These are phyloP conservation scores for Diadegma fenestrale DNA, from an alignment of 2,888 invertebrate species.

Conservation along the genomic window DNA sequence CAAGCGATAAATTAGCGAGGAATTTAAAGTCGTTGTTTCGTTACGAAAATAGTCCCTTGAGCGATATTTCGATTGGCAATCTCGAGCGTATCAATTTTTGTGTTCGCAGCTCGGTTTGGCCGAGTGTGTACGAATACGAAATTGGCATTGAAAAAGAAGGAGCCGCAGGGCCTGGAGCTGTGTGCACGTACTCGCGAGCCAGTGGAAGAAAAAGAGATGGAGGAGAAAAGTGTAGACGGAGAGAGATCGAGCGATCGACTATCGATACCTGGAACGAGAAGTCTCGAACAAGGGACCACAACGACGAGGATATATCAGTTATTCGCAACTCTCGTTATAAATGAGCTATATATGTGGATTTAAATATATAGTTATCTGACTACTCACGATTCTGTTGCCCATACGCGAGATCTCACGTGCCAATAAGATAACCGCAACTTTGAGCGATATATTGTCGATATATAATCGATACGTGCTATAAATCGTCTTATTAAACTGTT, in stretches of 20 bases:
- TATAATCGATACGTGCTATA: constrained; percentile 62
- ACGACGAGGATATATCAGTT: constrained; percentile 59
- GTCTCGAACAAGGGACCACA: constrained; percentile 62
- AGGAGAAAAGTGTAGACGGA: constrained; percentile 30
- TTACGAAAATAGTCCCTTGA: constrained; percentile 28
- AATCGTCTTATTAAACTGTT: constrained; percentile 68
- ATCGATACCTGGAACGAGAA: constrained; percentile 68
- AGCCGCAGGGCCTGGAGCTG: constrained; percentile 54
- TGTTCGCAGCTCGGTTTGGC: constrained; percentile 17
- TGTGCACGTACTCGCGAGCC: constrained; percentile 5
- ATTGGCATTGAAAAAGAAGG: constrained; percentile 56
- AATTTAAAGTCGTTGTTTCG: background rate
- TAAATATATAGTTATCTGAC: constrained; percentile 35
- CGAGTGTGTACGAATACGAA: constrained; percentile 50
- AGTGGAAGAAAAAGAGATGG: constrained; percentile 18
- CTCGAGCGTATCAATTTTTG: constrained; percentile 46
- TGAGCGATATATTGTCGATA: constrained; percentile 60
- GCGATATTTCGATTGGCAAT: constrained; percentile 52
- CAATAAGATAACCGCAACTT: constrained; percentile 65
- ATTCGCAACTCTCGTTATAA: constrained; percentile 63
- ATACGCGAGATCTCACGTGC: constrained; percentile 56
- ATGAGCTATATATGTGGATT: constrained; percentile 40
- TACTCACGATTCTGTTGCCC: constrained; percentile 54
- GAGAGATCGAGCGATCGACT: constrained; percentile 65
- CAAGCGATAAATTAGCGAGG: background rate